Conservation (phyloP, 2,888 invertebrate species). For the Colostygia pectinataria region DNA sequence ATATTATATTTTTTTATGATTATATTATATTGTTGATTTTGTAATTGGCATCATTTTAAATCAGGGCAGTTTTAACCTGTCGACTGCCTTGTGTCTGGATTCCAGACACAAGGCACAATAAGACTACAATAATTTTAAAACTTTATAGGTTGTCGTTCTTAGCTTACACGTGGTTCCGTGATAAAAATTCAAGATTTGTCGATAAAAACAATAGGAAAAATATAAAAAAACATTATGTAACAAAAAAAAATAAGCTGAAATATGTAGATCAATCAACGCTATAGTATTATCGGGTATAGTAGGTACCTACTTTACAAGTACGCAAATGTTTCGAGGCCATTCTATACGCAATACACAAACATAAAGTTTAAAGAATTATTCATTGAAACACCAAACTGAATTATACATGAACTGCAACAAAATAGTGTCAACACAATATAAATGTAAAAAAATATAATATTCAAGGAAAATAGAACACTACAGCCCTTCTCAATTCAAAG, state of each 20-base stretch:
- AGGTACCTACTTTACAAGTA: slow-evolving; percentile 9
- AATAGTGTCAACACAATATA: slow-evolving; percentile 23
- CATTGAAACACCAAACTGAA: slow-evolving; percentile 13
- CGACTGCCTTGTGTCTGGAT: too few relatives aligned
- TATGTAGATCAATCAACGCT: slow-evolving; percentile 5
- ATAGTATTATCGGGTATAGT: slow-evolving; percentile 18
- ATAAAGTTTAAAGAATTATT: slow-evolving; percentile 10
- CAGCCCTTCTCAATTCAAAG: slow-evolving; percentile 25
- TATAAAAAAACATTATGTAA: background rate
- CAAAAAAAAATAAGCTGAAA: slow-evolving; percentile 10
- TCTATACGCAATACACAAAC: slow-evolving; percentile 1
- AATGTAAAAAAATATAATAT: slow-evolving; percentile 31
- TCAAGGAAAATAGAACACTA: slow-evolving; percentile 34
- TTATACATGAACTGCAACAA: slow-evolving; percentile 26
- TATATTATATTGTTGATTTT: too few relatives aligned
- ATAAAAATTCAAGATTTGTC: too few relatives aligned
- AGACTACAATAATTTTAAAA: background rate
- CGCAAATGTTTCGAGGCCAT: slow-evolving; percentile 17
- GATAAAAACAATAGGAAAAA: background rate
- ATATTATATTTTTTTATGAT: too few relatives aligned
- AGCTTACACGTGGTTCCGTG: too few relatives aligned
- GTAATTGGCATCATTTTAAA: too few relatives aligned
- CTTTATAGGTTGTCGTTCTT: too few relatives aligned
- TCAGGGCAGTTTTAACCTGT: too few relatives aligned
- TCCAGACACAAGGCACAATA: too few relatives aligned